Evolutionary conservation across 1,140 invertebrate genomes (phyloP).

Genomic region (Drosophila suzukii): DNA sequence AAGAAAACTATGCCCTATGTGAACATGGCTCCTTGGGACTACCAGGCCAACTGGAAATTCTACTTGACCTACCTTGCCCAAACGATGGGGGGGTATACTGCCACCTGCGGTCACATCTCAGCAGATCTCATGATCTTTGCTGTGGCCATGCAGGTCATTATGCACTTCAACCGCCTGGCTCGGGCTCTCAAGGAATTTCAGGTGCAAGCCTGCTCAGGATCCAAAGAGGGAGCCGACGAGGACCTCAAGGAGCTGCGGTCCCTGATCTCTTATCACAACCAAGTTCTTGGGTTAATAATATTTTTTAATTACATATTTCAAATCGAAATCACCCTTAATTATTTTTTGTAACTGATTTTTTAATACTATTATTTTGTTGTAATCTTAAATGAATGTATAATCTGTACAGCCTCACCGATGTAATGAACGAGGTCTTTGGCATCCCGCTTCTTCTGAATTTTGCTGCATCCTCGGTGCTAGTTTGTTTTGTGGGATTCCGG

Average conservation of each 20-base stretch:
- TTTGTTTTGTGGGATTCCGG: conserved; percentile 74
- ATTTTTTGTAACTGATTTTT: too few species aligned
- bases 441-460: conserved; percentile 64
- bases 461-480: conserved; percentile 51
- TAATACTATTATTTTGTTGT: too few species aligned
- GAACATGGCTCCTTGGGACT: conserved; percentile 52
- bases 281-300: conserved; percentile 33
- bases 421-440: conserved; percentile 68
- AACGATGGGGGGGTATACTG: conserved; percentile 48
- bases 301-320: conserved; percentile 18
- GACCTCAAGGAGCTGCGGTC: conserved; percentile 45
- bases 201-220: neutral
- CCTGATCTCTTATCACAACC: conserved; percentile 58
- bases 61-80: conserved; percentile 44
- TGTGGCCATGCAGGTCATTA: conserved; percentile 58
- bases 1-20: conserved; percentile 48
- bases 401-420: conserved; percentile 50
- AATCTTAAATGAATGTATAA: neutral
- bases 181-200: conserved; percentile 20
- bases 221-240: neutral
- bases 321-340: too few species aligned
- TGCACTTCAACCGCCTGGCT: conserved; percentile 65
- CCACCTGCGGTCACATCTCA: conserved; percentile 56
- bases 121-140: conserved; percentile 64
- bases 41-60: conserved; percentile 30